Evolutionary conservation across 2,888 invertebrate species (phyloP), one percentile per base, ranked within the genome.

Genomic region (Habrosyne pyritoides): DNA sequence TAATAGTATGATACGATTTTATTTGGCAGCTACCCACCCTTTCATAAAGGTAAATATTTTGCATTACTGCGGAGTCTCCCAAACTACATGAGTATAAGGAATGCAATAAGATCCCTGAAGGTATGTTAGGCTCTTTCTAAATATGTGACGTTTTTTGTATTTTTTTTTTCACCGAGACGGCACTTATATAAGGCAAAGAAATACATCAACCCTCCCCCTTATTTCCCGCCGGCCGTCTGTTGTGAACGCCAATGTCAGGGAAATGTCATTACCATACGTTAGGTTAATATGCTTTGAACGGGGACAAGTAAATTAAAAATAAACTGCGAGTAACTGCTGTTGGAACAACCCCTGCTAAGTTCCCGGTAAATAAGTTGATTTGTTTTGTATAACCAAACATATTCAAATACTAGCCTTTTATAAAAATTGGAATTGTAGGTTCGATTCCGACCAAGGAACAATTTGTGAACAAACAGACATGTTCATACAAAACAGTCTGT

Each of bases 211-310:
- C 0, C 18, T 42, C 42, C 42, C 42, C 33, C 33, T 5, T 42
- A 24, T 18, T 42, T 42, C 18, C 42, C 18, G 14, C 36, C 36
- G 12, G 18, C 42, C 42, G 18, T 18, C 42, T 18, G n/a, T 42
- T 42, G 42, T 42, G 42, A 42, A 42, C 18, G 42, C 42, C 18
- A 42, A 42, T 42, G 42, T 42, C 42, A 42, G 42, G 8, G 14
- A 18, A 18, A 42, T 42, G 42, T 42, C 42, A 42, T 42, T 42
- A 42, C 42, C 42, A 42, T 18, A 42, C 42, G 42, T 42, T 42
- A 42, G 14, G 42, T 42, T 42, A n/a, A 42, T 18, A 42, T 18
- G 18, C 5, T 42, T 2, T 8, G 42, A 42, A 42, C 42, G 18
- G 42, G 42, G 42, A 2, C n/a, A 42, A 42, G 18, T 42, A 42